Base-by-base conservation (phyloP, 1,140 invertebrate genomes). In the Trachymyrmex septentrionalis region DNA sequence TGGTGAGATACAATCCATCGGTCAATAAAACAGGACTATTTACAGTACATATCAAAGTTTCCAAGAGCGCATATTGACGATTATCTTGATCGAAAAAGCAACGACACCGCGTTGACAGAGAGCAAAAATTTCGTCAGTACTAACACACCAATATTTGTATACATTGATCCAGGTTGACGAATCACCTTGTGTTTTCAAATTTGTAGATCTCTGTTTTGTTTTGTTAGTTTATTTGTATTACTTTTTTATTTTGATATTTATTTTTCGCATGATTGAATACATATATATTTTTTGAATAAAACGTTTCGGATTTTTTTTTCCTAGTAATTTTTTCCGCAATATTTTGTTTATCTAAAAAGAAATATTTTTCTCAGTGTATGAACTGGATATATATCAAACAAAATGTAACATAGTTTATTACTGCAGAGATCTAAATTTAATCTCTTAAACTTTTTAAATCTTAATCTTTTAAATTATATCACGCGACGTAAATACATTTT, bases 21-120 rank as follows among this genome's bases (percentile, higher is more conserved):
- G 69, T 84, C 69, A 84, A 84, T 84, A 84, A 84, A 84, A 75
- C 69, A 48, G 55, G 48, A 75, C 50, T 84, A 84, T 84, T 84
- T 75, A 24, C 57, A 84, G 38, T 82, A 21, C 19, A 55, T 72
- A 73, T 84, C 55, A 84, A 84, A 84, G 80, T 69, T 84, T 61
- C 48, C 14, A 4, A 48, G 27, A 84, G 57, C 55, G 38, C 38
- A 14, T 48, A 61, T 84, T 84, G 55, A 75, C n/a, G 55, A 84
- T 84, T 61, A 84, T 84, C 80, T 84, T 50, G 55, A 73, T 63
- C 57, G 48, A 48, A 61, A 73, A 63, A 84, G 80, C 67, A 50
- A 72, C 24, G 69, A 50, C 69, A 73, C 38, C 27, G 27, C 27
- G n/a, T 61, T 57, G 55, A 72, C 50, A 16, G 76, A 14, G 75